Evolutionary conservation across 2,888 invertebrate genomes (phyloP).

Genomic region (Lasioglossum lativentre): DNA sequence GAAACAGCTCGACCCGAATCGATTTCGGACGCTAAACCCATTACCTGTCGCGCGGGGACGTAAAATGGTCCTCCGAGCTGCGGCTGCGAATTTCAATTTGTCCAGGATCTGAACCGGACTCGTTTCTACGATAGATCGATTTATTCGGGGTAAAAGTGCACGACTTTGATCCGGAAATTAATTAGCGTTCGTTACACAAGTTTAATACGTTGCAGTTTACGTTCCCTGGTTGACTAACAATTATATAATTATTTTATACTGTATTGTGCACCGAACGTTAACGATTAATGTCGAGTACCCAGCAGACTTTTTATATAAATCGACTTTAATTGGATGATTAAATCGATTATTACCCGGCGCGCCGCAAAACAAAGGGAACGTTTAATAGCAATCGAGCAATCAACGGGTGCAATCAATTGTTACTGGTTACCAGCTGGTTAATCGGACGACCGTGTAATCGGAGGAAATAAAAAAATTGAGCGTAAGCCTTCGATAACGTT

Average conservation of each 20-base stretch:
- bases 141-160: too few relatives aligned
- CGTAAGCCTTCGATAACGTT: constrained; percentile 1
- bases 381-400: neutral
- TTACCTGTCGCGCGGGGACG: constrained; percentile 2
- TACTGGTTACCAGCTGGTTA: constrained; percentile 3
- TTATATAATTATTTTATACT: too few relatives aligned
- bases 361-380: neutral
- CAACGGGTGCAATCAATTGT: neutral
- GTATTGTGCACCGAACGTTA: too few relatives aligned
- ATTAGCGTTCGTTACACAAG: too few relatives aligned
- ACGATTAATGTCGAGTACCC: too few relatives aligned
- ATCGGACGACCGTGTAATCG: neutral
- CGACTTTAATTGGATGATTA: neutral
- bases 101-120: neutral
- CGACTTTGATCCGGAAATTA: neutral
- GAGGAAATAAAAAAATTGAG: neutral
- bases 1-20: neutral
- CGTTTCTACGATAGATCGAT: neutral
- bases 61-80: neutral
- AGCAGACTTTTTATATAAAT: neutral
- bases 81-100: neutral
- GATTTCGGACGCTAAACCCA: neutral
- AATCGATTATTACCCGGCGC: neutral
- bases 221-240: too few relatives aligned
- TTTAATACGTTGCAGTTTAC: too few relatives aligned